Percentiles rank a stretch among this genome's conserved stretches.
These are phyloP conservation scores for Slavum lentiscoides DNA, from an alignment of 2,888 invertebrate species.

Conservation along the genomic window DNA sequence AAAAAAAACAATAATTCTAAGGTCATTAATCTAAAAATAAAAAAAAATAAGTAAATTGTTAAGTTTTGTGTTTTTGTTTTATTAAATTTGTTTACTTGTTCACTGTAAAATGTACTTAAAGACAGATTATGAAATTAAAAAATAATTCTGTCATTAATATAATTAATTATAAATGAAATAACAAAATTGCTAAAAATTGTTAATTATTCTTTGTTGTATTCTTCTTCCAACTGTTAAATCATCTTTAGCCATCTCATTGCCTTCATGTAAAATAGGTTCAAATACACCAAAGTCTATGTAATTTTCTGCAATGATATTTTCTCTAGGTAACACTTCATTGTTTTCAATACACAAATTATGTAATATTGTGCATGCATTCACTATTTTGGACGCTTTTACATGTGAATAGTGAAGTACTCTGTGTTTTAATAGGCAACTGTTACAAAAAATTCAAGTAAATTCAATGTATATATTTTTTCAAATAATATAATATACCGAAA, in stretches of 20 bases:
- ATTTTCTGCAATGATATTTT: neutral
- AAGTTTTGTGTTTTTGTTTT: too few relatives aligned
- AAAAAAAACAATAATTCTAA: neutral
- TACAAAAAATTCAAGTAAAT: neutral
- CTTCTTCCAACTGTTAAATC: conserved; percentile 7
- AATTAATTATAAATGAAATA: neutral
- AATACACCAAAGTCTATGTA: conserved; percentile 2
- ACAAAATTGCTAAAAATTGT: conserved; percentile 11
- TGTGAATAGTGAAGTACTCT: conserved; percentile 10
- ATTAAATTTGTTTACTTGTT: too few relatives aligned
- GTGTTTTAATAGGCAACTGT: conserved; percentile 18
- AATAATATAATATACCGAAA: conserved; percentile 10
- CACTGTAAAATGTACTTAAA: too few relatives aligned
- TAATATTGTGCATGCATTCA: neutral
- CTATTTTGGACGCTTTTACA: conserved; percentile 15
- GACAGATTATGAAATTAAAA: too few relatives aligned
- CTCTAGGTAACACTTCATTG: neutral
- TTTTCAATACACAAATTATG: conserved; percentile 11
- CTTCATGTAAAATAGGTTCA: conserved; percentile 4
- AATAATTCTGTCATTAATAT: neutral
- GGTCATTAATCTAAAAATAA: neutral
- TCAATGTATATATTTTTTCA: neutral
- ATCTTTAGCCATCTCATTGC: neutral
- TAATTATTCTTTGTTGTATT: conserved; percentile 9
- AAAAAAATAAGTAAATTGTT: too few relatives aligned